Conservation (phyloP, 2,888 invertebrate genomes). For the Agonopterix heracliana region DNA sequence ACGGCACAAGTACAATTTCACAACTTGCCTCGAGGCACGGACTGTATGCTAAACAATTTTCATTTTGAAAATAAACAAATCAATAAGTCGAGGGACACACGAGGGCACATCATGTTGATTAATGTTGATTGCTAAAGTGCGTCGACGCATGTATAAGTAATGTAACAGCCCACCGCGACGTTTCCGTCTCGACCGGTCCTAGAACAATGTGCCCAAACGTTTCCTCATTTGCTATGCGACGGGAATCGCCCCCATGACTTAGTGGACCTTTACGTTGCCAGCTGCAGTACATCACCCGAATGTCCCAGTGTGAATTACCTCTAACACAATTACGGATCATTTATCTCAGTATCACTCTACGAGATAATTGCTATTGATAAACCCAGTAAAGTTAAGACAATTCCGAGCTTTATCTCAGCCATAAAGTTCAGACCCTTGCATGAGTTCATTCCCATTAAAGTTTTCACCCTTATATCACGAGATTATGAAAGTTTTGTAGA, state of each 20-base stretch:
- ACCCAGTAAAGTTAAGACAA: conserved; percentile 19
- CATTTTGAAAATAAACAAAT: conserved; percentile 63
- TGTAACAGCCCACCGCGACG: conserved; percentile 59
- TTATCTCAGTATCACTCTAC: conserved; percentile 33
- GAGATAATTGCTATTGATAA: conserved; percentile 36
- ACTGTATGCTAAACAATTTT: conserved; percentile 47
- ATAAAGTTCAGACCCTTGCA: not conserved
- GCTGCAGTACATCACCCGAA: conserved; percentile 16
- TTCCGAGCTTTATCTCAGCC: conserved; percentile 6
- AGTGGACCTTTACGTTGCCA: conserved; percentile 25
- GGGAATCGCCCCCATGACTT: conserved; percentile 40
- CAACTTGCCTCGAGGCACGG: conserved; percentile 27
- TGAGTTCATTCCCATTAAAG: not conserved
- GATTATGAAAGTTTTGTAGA: conserved; percentile 10
- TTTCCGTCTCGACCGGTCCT: conserved; percentile 68
- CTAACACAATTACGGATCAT: conserved; percentile 29
- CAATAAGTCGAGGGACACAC: conserved; percentile 52
- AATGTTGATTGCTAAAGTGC: conserved; percentile 74
- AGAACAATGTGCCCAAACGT: conserved; percentile 70
- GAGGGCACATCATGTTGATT: conserved; percentile 66
- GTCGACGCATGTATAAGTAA: conserved; percentile 72
- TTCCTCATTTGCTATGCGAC: conserved; percentile 54
- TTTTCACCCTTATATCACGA: not conserved
- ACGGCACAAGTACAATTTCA: conserved; percentile 31
- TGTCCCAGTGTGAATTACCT: conserved; percentile 23